Conservation (phyloP, 2,888 invertebrate species). For the Synergus itoensis region DNA sequence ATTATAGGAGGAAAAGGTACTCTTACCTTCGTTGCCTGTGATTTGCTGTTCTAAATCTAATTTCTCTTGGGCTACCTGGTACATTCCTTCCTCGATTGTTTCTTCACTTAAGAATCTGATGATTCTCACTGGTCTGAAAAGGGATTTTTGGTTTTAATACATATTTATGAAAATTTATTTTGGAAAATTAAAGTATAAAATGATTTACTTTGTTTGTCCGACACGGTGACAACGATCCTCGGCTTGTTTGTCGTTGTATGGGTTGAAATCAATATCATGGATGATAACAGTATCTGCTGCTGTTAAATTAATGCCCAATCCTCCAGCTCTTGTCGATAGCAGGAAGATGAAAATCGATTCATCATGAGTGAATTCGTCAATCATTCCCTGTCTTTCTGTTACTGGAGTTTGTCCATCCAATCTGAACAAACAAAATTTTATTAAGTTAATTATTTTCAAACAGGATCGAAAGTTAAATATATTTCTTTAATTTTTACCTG, state of each 20-base stretch:
- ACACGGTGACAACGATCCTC: constrained; percentile 90
- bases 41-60: constrained; percentile 94
- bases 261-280: constrained; percentile 99
- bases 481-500: constrained; percentile 60
- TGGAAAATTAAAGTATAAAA: background rate
- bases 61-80: constrained; percentile 93
- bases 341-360: constrained; percentile 92
- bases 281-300: constrained; percentile 97
- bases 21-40: constrained; percentile 81
- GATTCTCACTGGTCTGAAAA: constrained; percentile 88
- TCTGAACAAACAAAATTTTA: constrained; percentile 74
- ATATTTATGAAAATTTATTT: background rate
- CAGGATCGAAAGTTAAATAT: constrained; percentile 13
- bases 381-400: constrained; percentile 90
- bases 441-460: constrained; percentile 4
- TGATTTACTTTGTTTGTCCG: constrained; percentile 80
- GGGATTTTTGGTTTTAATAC: constrained; percentile 26
- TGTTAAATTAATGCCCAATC: constrained; percentile 96
- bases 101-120: constrained; percentile 90
- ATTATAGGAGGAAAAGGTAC: constrained; percentile 42
- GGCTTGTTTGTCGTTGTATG: constrained; percentile 98
- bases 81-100: constrained; percentile 96
- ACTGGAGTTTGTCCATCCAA: constrained; percentile 96
- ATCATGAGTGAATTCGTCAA: constrained; percentile 92
- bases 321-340: constrained; percentile 95